Conservation (phyloP, 2,113 vertebrate genomes). For the Pseudolaguvia tuberculata region DNA sequence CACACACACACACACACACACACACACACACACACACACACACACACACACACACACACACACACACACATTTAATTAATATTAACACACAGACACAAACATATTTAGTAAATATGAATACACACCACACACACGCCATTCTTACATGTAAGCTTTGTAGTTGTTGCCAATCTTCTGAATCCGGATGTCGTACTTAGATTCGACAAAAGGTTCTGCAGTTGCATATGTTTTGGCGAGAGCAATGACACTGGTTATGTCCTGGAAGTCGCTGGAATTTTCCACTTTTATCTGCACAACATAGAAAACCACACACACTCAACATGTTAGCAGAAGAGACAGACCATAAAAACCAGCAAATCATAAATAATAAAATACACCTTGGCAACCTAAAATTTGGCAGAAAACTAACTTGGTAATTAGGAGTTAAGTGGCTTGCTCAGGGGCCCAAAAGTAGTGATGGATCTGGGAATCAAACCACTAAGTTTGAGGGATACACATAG, state of each 20-base stretch:
- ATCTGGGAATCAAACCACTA: no score
- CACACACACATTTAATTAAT: not conserved
- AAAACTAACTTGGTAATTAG: no score
- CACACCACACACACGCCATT: constrained; percentile 6
- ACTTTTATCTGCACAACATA: constrained; percentile 82
- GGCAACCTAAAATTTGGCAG: no score
- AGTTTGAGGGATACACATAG: no score
- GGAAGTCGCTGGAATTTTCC: constrained; percentile 89
- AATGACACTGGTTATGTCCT: constrained; percentile 92
- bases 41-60: not conserved
- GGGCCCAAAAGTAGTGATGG: no score
- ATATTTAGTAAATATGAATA: not conserved
- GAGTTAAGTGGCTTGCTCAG: no score
- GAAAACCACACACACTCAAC: not conserved
- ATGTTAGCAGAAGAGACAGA: not conserved
- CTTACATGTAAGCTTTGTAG: constrained; percentile 99
- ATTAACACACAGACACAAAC: not conserved
- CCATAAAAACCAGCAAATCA: no score
- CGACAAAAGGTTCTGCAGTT: constrained; percentile 85
- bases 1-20: not conserved
- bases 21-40: not conserved
- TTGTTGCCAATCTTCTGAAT: constrained; percentile 97
- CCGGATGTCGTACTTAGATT: constrained; percentile 94
- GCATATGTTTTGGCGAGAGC: constrained; percentile 91
- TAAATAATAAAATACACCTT: no score